phyloP scores from a whole-genome alignment of 2,888 invertebrate genomes.

The Nomada flava region DNA sequence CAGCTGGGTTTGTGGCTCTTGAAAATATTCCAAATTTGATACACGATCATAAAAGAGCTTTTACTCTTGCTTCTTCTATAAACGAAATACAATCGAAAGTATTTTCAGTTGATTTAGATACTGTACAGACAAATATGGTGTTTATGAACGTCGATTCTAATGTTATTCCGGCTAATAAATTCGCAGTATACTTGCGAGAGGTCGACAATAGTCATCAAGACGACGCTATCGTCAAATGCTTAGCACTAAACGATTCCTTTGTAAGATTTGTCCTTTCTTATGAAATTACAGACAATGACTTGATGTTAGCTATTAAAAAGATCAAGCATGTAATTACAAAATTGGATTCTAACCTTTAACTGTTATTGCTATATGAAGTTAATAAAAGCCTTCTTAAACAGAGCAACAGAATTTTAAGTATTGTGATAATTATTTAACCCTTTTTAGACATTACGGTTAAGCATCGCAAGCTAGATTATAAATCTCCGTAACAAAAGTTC shows the following conservation, averaged over 20 bases:
- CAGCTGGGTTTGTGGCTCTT: constrained; percentile 94
- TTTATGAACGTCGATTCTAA: constrained; percentile 87
- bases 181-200: constrained; percentile 85
- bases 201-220: constrained; percentile 85
- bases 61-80: constrained; percentile 88
- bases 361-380: no score
- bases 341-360: constrained; percentile 76
- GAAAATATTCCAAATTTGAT: constrained; percentile 90
- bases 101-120: constrained; percentile 87
- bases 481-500: no score
- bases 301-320: constrained; percentile 89
- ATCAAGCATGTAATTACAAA: constrained; percentile 89
- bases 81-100: constrained; percentile 86
- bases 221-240: constrained; percentile 86
- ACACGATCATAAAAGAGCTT: constrained; percentile 91
- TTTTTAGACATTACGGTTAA: no score
- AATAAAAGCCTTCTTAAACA: no score
- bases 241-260: constrained; percentile 86
- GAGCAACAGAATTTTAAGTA: no score
- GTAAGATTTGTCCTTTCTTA: constrained; percentile 90
- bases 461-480: no score
- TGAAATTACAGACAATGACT: constrained; percentile 89
- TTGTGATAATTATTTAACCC: no score
- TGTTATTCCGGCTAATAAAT: constrained; percentile 82
- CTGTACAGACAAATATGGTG: constrained; percentile 91